Conservation (phyloP, 2,888 invertebrate species). For the Folsomia candida region DNA sequence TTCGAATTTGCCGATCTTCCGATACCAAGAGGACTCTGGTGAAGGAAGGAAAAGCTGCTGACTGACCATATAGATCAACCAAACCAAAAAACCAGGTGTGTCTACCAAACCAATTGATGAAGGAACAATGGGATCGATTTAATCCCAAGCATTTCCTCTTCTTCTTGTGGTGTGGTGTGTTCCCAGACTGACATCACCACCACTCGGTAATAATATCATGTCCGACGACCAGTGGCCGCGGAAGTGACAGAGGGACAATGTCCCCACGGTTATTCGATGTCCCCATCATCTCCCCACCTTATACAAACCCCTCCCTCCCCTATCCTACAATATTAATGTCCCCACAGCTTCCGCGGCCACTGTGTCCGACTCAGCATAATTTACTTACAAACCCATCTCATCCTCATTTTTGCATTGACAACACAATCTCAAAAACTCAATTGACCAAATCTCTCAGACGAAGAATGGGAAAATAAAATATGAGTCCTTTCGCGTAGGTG, state of each 20-base stretch:
- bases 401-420: neutral
- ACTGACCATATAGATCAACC: neutral
- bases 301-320: too few species aligned
- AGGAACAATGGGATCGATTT: neutral
- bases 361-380: neutral
- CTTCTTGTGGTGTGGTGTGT: too few species aligned
- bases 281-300: too few species aligned
- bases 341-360: neutral
- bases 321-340: too few species aligned
- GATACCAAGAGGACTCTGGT: neutral
- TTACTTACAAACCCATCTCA: neutral
- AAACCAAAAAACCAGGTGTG: conserved; percentile 11
- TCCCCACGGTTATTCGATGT: too few species aligned
- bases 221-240: too few species aligned
- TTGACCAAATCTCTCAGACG: neutral
- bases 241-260: too few species aligned
- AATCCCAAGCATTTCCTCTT: neutral
- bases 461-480: neutral
- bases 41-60: neutral
- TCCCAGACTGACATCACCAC: too few species aligned
- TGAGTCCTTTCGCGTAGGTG: neutral
- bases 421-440: neutral
- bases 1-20: neutral
- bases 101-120: conserved; percentile 3
- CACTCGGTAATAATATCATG: too few species aligned